Base-by-base conservation (phyloP, 2,888 invertebrate species). In the Drymonia ruficornis region DNA sequence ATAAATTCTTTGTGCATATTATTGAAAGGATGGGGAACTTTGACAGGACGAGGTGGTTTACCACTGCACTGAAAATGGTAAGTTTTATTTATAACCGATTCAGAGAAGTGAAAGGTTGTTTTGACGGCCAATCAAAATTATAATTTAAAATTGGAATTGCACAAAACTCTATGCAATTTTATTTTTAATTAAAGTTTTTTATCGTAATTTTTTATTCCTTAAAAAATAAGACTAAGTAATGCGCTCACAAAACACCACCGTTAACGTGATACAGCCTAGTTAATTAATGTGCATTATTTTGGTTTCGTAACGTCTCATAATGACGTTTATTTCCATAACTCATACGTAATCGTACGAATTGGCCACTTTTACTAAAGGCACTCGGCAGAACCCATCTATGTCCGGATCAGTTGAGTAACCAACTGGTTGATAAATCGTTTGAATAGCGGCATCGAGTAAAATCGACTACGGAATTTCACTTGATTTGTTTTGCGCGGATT, bases 1-100 rank as follows among this genome's bases (percentile, higher is more conserved):
- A 77, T 78, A 79, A 72, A 81, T 79, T 78, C 72, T 82, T 78
- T 76, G 70, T 80, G 72, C 71, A 67, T 63, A 73, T 65, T 70
- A 73, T 76, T 74, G 68, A 74, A 68, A 83, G 78, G 72, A 91
- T 91, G 91, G 89, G 90, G 77, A 84, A 78, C 74, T 82, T 80
- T 74, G 85, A 86, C 70, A 81, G 84, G 80, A 86, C 80, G 80
- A 86, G 80, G 75, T 75, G 76, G 68, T 65, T 73, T 56, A 63
- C 72, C 67, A 68, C 70, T 60, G 70, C 81, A 77, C 77, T 84
- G 58, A 91, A 86, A 84, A 91, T 91, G 91, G 91, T 91, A 80
- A 89, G 91, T 81, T 64, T 34, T 49, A 47, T 49, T 60, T 63
- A 63, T 23, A 50, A 9, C 29, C 23, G 23, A 19, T 13, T 12